phyloP scores from a whole-genome alignment of 2,113 vertebrate genomes.

The Rhineura floridana region DNA sequence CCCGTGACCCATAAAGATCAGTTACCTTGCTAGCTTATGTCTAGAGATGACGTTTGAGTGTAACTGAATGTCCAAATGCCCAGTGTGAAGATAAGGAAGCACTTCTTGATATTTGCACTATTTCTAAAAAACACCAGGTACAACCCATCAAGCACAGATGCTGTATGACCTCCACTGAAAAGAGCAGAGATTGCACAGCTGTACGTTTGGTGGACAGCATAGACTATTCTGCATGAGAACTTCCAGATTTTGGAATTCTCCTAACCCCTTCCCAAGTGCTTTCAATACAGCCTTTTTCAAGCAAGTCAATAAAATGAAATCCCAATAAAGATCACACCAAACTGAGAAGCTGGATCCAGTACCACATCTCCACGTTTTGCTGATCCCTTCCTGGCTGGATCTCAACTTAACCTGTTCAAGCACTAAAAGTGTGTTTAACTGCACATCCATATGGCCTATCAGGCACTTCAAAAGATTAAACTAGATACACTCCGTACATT shows the following conservation, averaged over 20 bases:
- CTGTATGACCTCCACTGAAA: neutral
- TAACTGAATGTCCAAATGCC: conserved; percentile 70
- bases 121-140: conserved; percentile 55
- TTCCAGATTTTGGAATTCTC: conserved; percentile 63
- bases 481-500: conserved; percentile 69
- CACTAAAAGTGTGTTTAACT: conserved; percentile 65
- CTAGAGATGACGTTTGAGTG: conserved; percentile 37
- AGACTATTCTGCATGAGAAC: conserved; percentile 67
- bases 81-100: conserved; percentile 75
- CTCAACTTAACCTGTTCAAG: conserved; percentile 68
- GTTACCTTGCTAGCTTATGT: conserved; percentile 64
- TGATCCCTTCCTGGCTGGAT: conserved; percentile 49
- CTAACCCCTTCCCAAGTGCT: conserved; percentile 55
- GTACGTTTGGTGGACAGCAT: neutral
- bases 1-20: conserved; percentile 21
- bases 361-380: conserved; percentile 51
- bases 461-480: conserved; percentile 81
- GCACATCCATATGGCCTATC: conserved; percentile 66
- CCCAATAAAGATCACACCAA: conserved; percentile 65
- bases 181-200: neutral
- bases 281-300: conserved; percentile 56
- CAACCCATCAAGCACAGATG: neutral
- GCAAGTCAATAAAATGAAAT: conserved; percentile 68
- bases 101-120: conserved; percentile 74
- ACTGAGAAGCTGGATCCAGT: conserved; percentile 49